phyloP scores from a whole-genome alignment of 1,140 invertebrate species.

The Aporrectodea caliginosa region DNA sequence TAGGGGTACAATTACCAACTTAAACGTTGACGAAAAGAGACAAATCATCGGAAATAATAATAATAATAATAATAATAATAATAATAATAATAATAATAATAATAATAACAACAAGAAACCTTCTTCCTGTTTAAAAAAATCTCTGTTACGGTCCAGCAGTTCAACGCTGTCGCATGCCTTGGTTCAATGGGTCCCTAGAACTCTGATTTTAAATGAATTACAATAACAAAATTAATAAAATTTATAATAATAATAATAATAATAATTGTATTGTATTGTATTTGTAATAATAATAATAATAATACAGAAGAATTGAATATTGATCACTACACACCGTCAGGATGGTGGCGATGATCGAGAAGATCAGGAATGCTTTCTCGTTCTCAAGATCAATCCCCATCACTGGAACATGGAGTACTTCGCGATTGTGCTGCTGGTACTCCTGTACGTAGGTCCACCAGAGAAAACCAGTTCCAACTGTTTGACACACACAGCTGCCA shows the following conservation, averaged over 20 bases:
- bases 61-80: constrained; percentile 1
- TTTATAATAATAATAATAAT: no score
- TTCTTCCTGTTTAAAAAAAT: no score
- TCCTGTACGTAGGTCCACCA: constrained; percentile 86
- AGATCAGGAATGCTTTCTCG: constrained; percentile 77
- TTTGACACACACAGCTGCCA: constrained; percentile 20
- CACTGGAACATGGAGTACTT: constrained; percentile 60
- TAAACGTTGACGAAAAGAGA: no score
- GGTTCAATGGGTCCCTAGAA: no score
- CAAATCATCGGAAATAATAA: no score
- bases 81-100: not conserved
- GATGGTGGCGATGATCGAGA: constrained; percentile 80
- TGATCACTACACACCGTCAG: constrained; percentile 66
- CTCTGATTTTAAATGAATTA: no score
- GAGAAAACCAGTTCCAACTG: constrained; percentile 70
- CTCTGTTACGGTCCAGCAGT: no score
- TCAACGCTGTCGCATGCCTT: no score
- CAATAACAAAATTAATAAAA: no score
- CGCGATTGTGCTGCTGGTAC: constrained; percentile 64
- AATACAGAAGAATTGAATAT: not conserved
- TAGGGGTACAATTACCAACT: no score
- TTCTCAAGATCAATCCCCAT: constrained; percentile 74
- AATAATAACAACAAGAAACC: not conserved
- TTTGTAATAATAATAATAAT: not conserved
- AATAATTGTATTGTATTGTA: not conserved